Percentiles rank a stretch among this genome's conserved stretches.
Conservation (phyloP, 2,888 invertebrate genomes). For the Dryobotodes eremita region DNA sequence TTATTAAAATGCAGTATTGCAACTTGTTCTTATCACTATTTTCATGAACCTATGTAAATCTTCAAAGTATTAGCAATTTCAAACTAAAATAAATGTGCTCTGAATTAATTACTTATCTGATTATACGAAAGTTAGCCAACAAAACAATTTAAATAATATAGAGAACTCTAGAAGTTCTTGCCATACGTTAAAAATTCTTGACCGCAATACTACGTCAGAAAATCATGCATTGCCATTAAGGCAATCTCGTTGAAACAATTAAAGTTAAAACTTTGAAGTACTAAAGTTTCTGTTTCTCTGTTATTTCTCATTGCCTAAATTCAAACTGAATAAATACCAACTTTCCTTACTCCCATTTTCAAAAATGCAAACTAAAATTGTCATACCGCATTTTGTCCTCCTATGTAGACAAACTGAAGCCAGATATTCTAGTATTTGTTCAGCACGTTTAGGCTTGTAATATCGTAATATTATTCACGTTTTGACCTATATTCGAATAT, state of each 20-base stretch:
- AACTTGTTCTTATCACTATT: neutral
- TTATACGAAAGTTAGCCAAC: neutral
- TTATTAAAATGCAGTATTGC: neutral
- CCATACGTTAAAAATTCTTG: no score
- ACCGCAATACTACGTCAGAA: neutral
- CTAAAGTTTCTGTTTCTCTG: neutral
- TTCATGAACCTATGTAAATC: neutral
- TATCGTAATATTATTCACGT: slow-evolving; percentile 33
- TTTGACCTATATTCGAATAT: slow-evolving; percentile 23
- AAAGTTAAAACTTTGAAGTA: slow-evolving; percentile 5
- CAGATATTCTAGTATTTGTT: slow-evolving; percentile 35
- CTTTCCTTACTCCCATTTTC: neutral
- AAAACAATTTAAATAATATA: neutral
- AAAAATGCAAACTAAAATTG: neutral
- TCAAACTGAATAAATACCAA: neutral
- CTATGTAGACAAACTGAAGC: neutral
- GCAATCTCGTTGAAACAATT: neutral
- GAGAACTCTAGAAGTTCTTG: neutral
- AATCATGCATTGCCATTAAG: neutral
- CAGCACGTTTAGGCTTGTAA: slow-evolving; percentile 16
- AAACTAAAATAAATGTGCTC: no score
- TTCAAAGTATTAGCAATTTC: no score
- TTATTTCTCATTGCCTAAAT: no score
- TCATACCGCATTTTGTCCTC: neutral
- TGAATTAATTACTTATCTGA: neutral